A percentile compares a stretch with the other conserved stretches of the same genome.
Conservation (phyloP, 2,797 vertebrate species). For the Pristis pectinata region DNA sequence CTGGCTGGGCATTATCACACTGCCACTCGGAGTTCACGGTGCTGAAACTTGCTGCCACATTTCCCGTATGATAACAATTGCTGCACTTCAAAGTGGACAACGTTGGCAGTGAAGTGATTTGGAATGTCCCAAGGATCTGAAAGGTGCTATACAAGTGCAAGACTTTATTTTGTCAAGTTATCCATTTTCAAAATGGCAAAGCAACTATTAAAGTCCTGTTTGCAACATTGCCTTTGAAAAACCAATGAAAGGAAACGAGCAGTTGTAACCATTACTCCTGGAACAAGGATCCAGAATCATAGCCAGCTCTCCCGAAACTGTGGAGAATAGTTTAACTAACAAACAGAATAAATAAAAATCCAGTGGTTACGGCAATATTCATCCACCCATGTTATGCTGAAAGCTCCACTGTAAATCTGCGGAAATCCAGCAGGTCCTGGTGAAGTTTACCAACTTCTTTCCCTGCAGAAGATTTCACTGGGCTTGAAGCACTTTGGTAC, state of each 20-base stretch:
- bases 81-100: no score
- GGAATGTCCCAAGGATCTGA: no score
- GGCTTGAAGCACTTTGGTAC: neutral
- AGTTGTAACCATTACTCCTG: neutral
- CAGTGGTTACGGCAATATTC: neutral
- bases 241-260: neutral
- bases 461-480: neutral
- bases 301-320: neutral
- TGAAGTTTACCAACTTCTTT: neutral
- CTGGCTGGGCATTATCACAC: no score
- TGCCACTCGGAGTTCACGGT: no score
- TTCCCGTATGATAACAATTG: no score
- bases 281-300: neutral
- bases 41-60: no score
- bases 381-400: neutral
- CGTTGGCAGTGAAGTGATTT: no score
- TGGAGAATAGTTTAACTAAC: neutral
- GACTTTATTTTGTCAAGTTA: no score
- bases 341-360: neutral
- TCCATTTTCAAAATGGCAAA: neutral
- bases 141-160: no score
- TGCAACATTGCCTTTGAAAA: neutral
- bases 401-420: neutral
- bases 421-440: neutral
- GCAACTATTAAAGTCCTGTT: neutral